Conservation (phyloP, 2,113 vertebrate species). For the Eclectus roratus region DNA sequence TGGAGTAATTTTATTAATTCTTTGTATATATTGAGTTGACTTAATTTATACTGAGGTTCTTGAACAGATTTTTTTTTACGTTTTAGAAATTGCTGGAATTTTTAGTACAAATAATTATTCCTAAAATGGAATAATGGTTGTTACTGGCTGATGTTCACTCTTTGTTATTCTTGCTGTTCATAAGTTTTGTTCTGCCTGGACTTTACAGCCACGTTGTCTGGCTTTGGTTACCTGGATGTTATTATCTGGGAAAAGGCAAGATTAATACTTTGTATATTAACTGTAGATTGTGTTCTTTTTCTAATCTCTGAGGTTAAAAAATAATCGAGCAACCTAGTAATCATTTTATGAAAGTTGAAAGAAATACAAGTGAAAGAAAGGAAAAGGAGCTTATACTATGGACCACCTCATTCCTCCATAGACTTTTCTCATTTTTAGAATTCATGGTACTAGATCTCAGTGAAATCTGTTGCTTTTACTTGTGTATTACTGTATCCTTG, state of each 20-base stretch:
- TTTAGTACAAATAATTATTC: constrained; percentile 21
- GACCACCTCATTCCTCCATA: background rate
- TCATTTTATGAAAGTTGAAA: background rate
- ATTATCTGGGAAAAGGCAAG: background rate
- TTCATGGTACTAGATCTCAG: background rate
- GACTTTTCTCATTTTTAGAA: background rate
- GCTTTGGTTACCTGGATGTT: background rate
- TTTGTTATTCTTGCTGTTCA: background rate
- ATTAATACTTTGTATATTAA: background rate
- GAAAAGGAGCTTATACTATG: background rate
- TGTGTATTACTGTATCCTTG: background rate
- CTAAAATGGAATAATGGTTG: background rate
- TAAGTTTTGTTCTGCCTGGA: background rate
- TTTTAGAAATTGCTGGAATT: background rate
- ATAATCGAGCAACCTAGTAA: background rate
- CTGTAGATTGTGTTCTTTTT: background rate
- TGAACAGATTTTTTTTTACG: constrained; percentile 5
- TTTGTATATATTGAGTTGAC: background rate
- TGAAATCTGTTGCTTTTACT: background rate
- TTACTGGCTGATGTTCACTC: background rate
- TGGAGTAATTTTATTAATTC: constrained; percentile 19
- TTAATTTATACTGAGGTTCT: constrained; percentile 4
- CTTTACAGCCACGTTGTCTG: background rate
- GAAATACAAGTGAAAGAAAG: background rate
- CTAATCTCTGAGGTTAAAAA: background rate